These are phyloP conservation scores for Mus pahari DNA, from an alignment of 2,113 vertebrate species.

Conservation along the genomic window DNA sequence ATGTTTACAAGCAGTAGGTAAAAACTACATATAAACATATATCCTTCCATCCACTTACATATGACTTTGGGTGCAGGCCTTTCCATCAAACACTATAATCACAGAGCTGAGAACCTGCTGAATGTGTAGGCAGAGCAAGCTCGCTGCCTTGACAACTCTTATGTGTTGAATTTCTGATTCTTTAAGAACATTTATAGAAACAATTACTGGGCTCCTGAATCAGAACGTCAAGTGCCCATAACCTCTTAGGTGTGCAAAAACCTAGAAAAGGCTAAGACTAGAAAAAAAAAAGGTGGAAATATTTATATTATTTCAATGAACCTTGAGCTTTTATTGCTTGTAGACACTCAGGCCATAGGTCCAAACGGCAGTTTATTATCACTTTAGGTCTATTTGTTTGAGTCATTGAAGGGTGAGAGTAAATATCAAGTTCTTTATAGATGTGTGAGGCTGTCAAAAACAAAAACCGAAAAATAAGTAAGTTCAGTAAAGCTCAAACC, in stretches of 20 bases:
- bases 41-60: too few species aligned
- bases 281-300: not conserved
- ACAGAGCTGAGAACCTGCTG: not conserved
- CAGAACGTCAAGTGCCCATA: accelerated
- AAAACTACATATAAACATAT: not conserved
- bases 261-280: accelerated
- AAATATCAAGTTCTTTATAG: not conserved
- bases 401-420: not conserved
- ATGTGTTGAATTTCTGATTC: not conserved
- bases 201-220: not conserved
- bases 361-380: not conserved
- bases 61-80: not conserved
- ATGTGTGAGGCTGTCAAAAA: not conserved
- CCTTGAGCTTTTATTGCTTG: not conserved
- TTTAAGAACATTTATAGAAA: not conserved
- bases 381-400: not conserved
- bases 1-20: not conserved
- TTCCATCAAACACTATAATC: not conserved
- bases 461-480: not conserved
- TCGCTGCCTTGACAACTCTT: not conserved
- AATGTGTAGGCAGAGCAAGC: not conserved
- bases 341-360: not conserved
- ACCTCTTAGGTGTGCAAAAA: too few species aligned
- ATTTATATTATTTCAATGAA: not conserved
- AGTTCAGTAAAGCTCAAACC: not conserved